A percentile compares a stretch with the other conserved stretches of the same genome.
phyloP scores from a whole-genome alignment of 2,888 invertebrate genomes.

The Glyphotaelius pellucidus region DNA sequence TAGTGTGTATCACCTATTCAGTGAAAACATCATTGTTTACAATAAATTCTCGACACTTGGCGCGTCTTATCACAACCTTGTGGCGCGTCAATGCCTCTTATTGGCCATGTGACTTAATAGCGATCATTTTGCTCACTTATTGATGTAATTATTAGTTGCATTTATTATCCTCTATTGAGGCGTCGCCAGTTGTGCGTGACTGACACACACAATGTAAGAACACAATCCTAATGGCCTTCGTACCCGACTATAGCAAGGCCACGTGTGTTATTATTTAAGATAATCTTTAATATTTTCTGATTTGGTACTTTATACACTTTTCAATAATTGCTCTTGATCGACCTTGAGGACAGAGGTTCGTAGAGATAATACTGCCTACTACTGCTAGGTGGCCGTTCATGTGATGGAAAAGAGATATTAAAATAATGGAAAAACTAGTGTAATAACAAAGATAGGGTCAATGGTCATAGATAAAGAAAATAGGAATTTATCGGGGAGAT shows the following conservation, averaged over 20 bases:
- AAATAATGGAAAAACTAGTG: no score
- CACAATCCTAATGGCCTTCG: no score
- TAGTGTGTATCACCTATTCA: not conserved
- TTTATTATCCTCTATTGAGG: not conserved
- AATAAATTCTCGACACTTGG: not conserved
- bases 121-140: not conserved
- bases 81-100: not conserved
- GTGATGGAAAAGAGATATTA: not conserved
- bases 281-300: no score
- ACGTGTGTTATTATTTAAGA: no score
- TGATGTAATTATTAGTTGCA: not conserved
- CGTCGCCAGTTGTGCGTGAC: not conserved
- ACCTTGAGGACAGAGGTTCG: no score
- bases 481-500: no score
- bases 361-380: not conserved
- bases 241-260: no score
- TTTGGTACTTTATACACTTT: no score
- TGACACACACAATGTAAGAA: not conserved
- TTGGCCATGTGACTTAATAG: not conserved
- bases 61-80: not conserved
- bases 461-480: no score
- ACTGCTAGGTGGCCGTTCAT: not conserved
- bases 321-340: no score
- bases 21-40: not conserved
- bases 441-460: no score